Base-by-base conservation (phyloP, 2,797 vertebrate species). In the Enteromius paludinosus region DNA sequence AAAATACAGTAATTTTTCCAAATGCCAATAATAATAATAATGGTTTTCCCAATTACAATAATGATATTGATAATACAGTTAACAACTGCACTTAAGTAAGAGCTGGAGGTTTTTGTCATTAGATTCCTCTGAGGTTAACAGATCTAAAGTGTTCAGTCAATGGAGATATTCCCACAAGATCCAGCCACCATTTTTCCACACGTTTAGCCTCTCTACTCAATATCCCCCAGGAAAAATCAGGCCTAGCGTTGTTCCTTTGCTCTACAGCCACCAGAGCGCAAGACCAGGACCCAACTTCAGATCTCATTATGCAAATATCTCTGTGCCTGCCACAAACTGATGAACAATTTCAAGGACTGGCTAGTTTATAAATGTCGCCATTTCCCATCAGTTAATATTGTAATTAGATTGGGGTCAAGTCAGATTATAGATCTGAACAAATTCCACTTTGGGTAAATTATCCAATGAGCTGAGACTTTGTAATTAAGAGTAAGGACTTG, bases 371-470 rank as follows among this genome's bases (percentile, higher is more conserved):
- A 54, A 78, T 56, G 69, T 78, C 18, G 3, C 84, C 38, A n/a
- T 73, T 85, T 64, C 70, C 62, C 61, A 82, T 82, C 70, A 78
- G 74, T 82, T 74, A 78, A 66, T 54, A 73, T 66, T 75, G 43
- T 66, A 72, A 85, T 79, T 79, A 73, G 59, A 73, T 74, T 66
- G 33, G 25, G 70, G 54, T 62, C 54, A 72, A 62, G 15, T 72
- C 62, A 83, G 28, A 70, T 78, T 71, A 83, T 30, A 71, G 54
- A 83, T 65, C 52, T 83, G 75, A 72, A 47, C 56, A 41, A 72
- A 78, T 59, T 72, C 82, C 75, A 75, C 70, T 52, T 49, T 41
- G 45, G 28, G 30, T 62, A 52, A 65, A 83, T 71, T 68, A 72
- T 38, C 33, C 66, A 20, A 25, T 64, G 56, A 78, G 38, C 66